Evolutionary conservation across 2,888 invertebrate species (phyloP).

Genomic region (Brachyptera risi): DNA sequence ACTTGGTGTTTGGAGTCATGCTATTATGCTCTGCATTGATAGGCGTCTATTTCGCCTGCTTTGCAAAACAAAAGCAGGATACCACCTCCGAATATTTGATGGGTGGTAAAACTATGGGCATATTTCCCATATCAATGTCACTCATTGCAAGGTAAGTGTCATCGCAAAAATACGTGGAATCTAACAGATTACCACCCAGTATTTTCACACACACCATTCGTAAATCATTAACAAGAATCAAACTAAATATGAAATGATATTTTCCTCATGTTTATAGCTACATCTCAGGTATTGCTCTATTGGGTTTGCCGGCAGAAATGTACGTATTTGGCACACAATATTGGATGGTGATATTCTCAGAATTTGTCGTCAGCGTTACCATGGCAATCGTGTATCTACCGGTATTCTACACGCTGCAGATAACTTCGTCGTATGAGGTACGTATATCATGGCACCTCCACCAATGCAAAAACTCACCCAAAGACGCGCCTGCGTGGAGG

Average conservation of each 20-base stretch:
- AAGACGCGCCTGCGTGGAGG: too few relatives aligned
- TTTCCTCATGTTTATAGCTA: too few relatives aligned
- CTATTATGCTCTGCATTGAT: conserved; percentile 60
- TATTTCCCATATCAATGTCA: conserved; percentile 73
- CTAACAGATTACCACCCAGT: neutral
- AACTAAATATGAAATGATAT: too few relatives aligned
- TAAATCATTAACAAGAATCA: too few relatives aligned
- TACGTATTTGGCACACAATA: conserved; percentile 71
- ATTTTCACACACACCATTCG: too few relatives aligned
- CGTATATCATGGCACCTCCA: too few relatives aligned
- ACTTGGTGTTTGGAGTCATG: conserved; percentile 62
- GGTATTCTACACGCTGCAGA: conserved; percentile 56
- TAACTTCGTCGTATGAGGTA: too few relatives aligned
- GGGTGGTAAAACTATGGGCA: conserved; percentile 74
- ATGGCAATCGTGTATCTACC: conserved; percentile 65
- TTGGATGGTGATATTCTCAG: conserved; percentile 61
- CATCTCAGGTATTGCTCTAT: conserved; percentile 67
- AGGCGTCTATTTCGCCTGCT: conserved; percentile 68
- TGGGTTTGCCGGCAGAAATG: conserved; percentile 72
- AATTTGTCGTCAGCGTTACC: conserved; percentile 61
- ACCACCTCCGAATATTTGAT: conserved; percentile 68
- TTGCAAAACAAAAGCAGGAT: conserved; percentile 62
- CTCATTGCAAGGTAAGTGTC: conserved; percentile 67
- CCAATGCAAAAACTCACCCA: too few relatives aligned
- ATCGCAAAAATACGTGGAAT: neutral